Percentiles rank a stretch among this genome's conserved stretches.
These are phyloP conservation scores for Timema podura DNA, from an alignment of 2,888 invertebrate genomes.

Conservation along the genomic window DNA sequence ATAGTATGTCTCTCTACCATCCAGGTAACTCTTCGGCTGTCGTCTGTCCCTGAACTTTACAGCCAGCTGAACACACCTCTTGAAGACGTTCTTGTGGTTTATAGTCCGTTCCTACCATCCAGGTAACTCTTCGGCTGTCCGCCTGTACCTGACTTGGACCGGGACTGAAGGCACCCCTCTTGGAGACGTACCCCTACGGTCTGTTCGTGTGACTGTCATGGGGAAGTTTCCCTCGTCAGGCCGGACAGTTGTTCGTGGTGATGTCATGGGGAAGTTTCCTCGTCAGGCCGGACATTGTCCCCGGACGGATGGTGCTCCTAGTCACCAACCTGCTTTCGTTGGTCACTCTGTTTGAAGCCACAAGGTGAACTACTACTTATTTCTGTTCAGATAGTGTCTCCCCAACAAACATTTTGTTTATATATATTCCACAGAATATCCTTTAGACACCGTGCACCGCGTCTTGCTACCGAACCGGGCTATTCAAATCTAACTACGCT, in stretches of 20 bases:
- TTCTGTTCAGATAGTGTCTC: too few relatives aligned
- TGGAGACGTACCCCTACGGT: conserved; percentile 17
- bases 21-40: too few relatives aligned
- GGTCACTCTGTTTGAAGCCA: conserved; percentile 21
- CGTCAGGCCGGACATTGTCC: conserved; percentile 21
- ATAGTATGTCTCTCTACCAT: too few relatives aligned
- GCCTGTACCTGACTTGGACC: conserved; percentile 13
- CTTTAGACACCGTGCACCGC: too few relatives aligned
- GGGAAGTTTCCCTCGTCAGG: conserved; percentile 24
- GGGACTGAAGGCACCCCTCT: conserved; percentile 1
- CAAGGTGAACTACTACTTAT: conserved; percentile 7
- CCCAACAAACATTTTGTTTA: too few relatives aligned
- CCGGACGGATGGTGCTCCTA: conserved; percentile 24
- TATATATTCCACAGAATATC: too few relatives aligned
- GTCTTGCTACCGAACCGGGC: too few relatives aligned
- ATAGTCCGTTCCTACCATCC: too few relatives aligned
- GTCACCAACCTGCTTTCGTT: conserved; percentile 22
- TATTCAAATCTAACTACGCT: too few relatives aligned
- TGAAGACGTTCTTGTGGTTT: too few relatives aligned
- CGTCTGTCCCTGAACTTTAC: too few relatives aligned
- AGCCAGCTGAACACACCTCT: too few relatives aligned
- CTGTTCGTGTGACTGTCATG: conserved; percentile 23
- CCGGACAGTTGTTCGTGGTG: conserved; percentile 20
- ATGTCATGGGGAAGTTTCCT: conserved; percentile 25
- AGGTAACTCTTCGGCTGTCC: conserved; percentile 17